These are phyloP conservation scores for Xestia c-nigrum DNA, from an alignment of 2,888 invertebrate genomes.

Conservation along the genomic window DNA sequence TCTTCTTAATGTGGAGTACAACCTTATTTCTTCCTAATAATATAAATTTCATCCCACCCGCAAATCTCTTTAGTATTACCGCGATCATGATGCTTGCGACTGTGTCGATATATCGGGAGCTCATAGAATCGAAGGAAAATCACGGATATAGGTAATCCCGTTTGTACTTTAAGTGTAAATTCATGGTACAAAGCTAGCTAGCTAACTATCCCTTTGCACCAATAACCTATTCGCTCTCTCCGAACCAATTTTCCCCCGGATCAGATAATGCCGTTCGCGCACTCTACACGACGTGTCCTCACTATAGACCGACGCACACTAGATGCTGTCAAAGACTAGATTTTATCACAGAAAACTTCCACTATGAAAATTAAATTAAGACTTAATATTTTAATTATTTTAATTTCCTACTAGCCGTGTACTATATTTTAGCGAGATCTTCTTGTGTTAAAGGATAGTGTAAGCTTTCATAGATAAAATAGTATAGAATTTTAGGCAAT, in stretches of 20 bases:
- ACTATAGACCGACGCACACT: slow-evolving; percentile 25
- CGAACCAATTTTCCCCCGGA: neutral
- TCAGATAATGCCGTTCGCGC: slow-evolving; percentile 23
- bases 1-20: too few species aligned
- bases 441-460: neutral
- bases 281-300: slow-evolving; percentile 16
- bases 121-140: too few species aligned
- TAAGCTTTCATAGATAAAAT: too few species aligned
- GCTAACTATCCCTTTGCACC: neutral
- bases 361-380: neutral
- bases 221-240: neutral
- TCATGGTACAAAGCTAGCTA: too few species aligned
- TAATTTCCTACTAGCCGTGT: neutral
- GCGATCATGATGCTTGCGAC: too few species aligned
- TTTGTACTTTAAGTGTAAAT: too few species aligned
- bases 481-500: neutral
- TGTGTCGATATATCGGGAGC: too few species aligned
- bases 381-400: neutral
- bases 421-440: neutral
- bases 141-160: too few species aligned
- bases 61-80: too few species aligned
- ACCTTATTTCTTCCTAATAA: too few species aligned
- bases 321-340: slow-evolving; percentile 32
- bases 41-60: too few species aligned
- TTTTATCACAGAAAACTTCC: slow-evolving; percentile 11